Base-by-base conservation (phyloP, 1,140 invertebrate genomes). In the Intoshia linei region DNA sequence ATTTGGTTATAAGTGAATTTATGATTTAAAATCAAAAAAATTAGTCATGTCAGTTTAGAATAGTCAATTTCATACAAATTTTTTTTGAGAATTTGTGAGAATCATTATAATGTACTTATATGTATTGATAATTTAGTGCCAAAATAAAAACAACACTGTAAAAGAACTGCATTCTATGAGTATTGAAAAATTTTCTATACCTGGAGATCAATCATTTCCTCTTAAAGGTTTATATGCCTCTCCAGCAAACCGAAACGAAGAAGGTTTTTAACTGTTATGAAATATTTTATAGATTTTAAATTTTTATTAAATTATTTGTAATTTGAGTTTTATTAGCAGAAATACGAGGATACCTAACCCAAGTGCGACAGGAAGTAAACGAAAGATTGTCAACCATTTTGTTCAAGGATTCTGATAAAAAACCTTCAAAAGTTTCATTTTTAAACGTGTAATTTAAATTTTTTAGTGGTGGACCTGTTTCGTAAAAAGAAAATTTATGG, bases 401-500 rank as follows among this genome's bases (percentile, higher is more conserved):
- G 18, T 10, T 33, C 10, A 10, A 10, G 31, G 31, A 10, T 11
- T 17, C 18, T 17, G 10, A 20, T 33, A 10, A 15, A 10, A 20
- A 10, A 11, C 10, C 17, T n/a, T 11, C n/a, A 10, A 20, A 10
- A 15, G 18, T 33, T 10, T 20, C 32, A 21, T 27, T 23, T 36
- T 3, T 35, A 25, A 18, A 3, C 23, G 29, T 2, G 15, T 7
- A 30, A 2, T 4, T 29, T 30, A 18, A 39, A 41, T 24, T 40
- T 55, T 59, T 42, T 50, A 66, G 62, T 98, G 87, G 87, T 98
- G 90, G 90, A 62, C 92, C 21, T 95, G 87, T 51, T 98, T 98
- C 63, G 72, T 79, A 13, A 87, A 87, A 52, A 87, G 83, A 66
- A 87, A 84, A 64, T 98, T 98, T 51, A 93, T 98, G 84, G 87